phyloP scores from a whole-genome alignment of 2,113 vertebrate genomes.

The Butastur rufipennis region DNA sequence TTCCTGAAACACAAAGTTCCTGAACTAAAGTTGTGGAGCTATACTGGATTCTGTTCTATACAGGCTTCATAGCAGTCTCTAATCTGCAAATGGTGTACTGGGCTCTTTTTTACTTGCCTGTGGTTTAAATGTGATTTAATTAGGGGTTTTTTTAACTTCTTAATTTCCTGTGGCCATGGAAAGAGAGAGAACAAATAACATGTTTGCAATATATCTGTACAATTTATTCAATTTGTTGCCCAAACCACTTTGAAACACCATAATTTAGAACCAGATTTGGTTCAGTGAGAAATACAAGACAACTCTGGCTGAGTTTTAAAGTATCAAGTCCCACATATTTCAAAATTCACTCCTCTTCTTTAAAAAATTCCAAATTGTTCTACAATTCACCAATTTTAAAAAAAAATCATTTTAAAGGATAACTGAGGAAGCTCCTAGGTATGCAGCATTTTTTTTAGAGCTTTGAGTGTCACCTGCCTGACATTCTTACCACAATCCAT shows the following conservation, averaged over 20 bases:
- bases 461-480: not conserved
- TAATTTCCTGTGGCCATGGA: not conserved
- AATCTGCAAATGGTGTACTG: not conserved
- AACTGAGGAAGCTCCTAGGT: not conserved
- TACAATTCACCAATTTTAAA: not conserved
- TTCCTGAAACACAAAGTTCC: fast-evolving
- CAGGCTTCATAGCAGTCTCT: not conserved
- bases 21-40: not conserved
- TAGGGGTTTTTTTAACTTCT: not conserved
- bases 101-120: not conserved
- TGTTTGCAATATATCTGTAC: not conserved
- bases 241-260: not conserved
- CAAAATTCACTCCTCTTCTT: not conserved
- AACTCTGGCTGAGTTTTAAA: not conserved
- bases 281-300: not conserved
- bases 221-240: not conserved
- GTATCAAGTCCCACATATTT: not conserved
- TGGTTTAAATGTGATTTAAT: not conserved
- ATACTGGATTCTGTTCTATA: not conserved
- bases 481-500: not conserved
- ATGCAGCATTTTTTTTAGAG: not conserved
- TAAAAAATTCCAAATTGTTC: not conserved
- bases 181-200: not conserved
- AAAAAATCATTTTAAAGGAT: fast-evolving
- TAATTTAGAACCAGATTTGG: not conserved